A percentile compares a stretch with the other conserved stretches of the same genome.
Evolutionary conservation across 2,113 vertebrate species (phyloP).

Genomic region (Leiothrix lutea): DNA sequence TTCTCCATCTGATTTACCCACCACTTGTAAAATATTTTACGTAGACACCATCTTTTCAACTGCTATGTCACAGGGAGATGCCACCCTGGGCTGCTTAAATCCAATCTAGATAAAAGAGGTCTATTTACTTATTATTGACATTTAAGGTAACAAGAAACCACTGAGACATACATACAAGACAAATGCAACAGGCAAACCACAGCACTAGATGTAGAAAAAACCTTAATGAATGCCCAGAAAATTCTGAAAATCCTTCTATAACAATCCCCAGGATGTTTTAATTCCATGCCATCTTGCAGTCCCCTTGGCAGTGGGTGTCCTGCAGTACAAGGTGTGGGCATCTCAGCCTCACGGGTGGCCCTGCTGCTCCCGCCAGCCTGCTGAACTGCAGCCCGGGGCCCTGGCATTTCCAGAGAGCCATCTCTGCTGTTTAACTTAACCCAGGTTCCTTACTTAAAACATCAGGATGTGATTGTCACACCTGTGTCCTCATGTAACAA

Average conservation of each 20-base stretch:
- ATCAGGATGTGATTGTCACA: not conserved
- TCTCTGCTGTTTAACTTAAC: not conserved
- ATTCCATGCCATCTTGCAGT: accelerated
- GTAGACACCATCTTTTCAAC: not conserved
- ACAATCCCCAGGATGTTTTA: not conserved
- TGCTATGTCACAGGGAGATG: not conserved
- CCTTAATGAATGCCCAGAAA: accelerated
- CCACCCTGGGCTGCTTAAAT: not conserved
- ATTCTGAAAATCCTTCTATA: not conserved
- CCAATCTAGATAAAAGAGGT: not conserved
- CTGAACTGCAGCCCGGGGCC: too few species aligned
- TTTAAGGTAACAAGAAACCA: not conserved
- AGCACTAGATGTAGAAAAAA: not conserved
- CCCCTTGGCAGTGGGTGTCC: not conserved
- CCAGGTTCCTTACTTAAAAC: not conserved
- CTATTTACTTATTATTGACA: not conserved
- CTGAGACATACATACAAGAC: not conserved
- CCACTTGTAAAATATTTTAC: not conserved
- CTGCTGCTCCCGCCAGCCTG: not conserved
- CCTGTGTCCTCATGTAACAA: not conserved
- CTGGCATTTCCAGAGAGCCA: not conserved
- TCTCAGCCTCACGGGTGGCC: not conserved
- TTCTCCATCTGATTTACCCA: not conserved
- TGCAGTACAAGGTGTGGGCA: accelerated
- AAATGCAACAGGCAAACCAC: not conserved